Conservation (phyloP, 35 echinoderm and acorn worm genomes). For the Heliocidaris tuberculata region DNA sequence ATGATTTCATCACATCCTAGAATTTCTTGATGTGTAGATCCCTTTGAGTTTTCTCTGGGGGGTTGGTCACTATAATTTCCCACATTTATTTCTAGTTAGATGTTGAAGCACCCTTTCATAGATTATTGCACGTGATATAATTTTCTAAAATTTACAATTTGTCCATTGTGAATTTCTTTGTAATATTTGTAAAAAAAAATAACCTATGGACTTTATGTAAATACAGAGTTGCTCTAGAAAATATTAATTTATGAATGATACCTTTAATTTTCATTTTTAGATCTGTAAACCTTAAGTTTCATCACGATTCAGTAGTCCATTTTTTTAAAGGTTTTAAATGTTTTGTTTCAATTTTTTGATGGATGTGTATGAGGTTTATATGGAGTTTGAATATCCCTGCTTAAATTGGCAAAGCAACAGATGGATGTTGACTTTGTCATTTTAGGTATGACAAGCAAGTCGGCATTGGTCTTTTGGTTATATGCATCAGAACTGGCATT, state of each 20-base stretch:
- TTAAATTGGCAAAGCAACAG: background rate
- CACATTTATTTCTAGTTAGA: background rate
- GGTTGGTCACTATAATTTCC: background rate
- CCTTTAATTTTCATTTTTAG: background rate
- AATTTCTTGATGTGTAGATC: background rate
- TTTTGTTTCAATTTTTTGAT: background rate
- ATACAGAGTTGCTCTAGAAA: slow-evolving; percentile 3
- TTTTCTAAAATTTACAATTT: background rate
- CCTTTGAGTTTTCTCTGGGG: background rate
- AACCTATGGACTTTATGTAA: background rate
- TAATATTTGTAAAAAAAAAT: background rate
- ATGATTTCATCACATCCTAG: background rate
- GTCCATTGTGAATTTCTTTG: background rate
- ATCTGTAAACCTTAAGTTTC: background rate
- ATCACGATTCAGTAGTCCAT: background rate
- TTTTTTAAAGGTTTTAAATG: background rate
- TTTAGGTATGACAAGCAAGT: background rate
- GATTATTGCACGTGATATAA: background rate
- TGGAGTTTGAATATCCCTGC: background rate
- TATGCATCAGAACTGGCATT: background rate
- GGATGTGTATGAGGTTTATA: background rate
- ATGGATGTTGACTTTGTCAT: background rate
- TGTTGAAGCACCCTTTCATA: background rate
- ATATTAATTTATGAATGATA: background rate
- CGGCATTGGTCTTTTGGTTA: too few relatives aligned